Evolutionary conservation across 2,888 invertebrate genomes (phyloP), one percentile per base, ranked within the genome.

Genomic region (Macrophya annulata): DNA sequence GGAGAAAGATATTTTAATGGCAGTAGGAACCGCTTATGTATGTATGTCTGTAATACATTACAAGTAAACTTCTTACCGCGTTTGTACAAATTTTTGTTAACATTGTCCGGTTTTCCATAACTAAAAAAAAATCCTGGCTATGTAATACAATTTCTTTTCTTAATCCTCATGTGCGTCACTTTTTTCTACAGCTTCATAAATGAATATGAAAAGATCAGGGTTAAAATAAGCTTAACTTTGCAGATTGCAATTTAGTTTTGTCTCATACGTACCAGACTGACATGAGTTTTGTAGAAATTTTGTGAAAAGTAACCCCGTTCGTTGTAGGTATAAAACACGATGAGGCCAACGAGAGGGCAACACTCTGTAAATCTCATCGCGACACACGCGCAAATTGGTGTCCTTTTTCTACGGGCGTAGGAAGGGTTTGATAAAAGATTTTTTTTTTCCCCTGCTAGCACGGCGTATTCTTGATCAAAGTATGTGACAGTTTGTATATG

Each of bases 311-410:
- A 81, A 40, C 31, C 55, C 55, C 40, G 51, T 37, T 37, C 62
- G 10, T 5, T 43, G n/a, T 17, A 17, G 37, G 81, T 62, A 43
- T 62, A 81, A 62, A 81, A 81, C 43, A 81, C 25, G 81, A 81
- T 25, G 43, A 81, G 59, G 62, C 51, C 81, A 81, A 21, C 81
- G 62, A 59, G 62, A 81, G 62, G 43, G 62, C 40, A 81, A 81
- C 62, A 81, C 62, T 81, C 62, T 40, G 81, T 81, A 81, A 81
- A 62, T 81, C 62, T 62, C 21, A 81, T 59, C 62, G 81, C 12
- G 81, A 62, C 81, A 81, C 59, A 62, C 40, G 62, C 40, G 81
- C 62, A 81, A 81, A 81, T 81, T 81, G 40, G 81, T 40, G 43
- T 59, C 62, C 43, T 81, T 37, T 62, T 40, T 59, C 25, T 17